Base-by-base conservation (phyloP, 2,888 invertebrate genomes). In the Dolichopus griseipennis region DNA sequence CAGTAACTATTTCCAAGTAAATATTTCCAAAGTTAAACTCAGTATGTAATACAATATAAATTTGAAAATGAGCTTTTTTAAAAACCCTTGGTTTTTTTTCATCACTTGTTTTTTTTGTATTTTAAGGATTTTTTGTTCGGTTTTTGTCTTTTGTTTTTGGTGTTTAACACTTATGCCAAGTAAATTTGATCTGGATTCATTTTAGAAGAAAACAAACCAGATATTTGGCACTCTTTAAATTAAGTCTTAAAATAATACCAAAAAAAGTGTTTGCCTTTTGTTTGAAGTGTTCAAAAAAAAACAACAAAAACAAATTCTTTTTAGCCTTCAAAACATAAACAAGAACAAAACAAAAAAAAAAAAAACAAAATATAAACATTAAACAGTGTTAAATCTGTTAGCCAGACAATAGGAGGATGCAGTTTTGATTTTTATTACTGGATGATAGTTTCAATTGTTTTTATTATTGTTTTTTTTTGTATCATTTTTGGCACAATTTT, bases 341-440 rank as follows among this genome's bases (percentile, higher is more conserved):
- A 37, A 7, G 12, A 37, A 7, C 34, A 34, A 34, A n/a, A n/a
- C n/a, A 37, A 52, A 52, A 52, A 52, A 1, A 52, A 4, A 4
- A 52, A 52, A 18, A 52, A 43, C 7, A 43, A 43, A 43, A 15
- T 43, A 4, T 41, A 37, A 37, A 37, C 8, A 2, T 7, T n/a
- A 37, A 37, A 8, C 37, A 37, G 12, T 1, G 8, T 27, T 4
- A 27, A 27, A 27, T 27, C 27, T 27, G 27, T 27, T 27, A 52
- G 52, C 6, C 15, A 37, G 37, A 10, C 37, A 10, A 18, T 52
- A 52, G 15, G 52, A 18, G 52, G 52, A 52, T 52, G 18, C 18
- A 52, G 18, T 52, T 52, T 52, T 52, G 52, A 52, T 52, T 52
- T 52, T 52, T 52, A 52, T 52, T 52, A 52, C 52, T 52, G n/a